Conservation (phyloP, 2,888 invertebrate species). For the Calameuta filiformis region DNA sequence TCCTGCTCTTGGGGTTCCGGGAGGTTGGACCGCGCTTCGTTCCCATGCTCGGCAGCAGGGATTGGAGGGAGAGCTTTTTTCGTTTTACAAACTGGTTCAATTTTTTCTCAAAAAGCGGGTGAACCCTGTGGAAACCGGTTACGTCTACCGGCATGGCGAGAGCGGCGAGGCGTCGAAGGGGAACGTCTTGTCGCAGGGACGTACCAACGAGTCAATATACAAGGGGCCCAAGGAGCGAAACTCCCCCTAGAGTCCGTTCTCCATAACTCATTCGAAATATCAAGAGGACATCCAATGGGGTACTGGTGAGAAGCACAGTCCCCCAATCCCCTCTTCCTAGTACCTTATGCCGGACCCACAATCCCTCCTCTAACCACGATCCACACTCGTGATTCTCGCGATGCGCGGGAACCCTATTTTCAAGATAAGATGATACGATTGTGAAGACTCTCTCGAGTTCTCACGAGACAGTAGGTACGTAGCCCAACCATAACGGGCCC, state of each 20-base stretch:
- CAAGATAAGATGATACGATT: neutral
- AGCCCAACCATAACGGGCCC: neutral
- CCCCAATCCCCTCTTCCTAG: neutral
- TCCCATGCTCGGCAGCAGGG: slow-evolving; percentile 33
- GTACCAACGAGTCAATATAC: neutral
- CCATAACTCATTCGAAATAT: neutral
- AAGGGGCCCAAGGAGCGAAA: neutral
- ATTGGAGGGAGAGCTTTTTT: slow-evolving; percentile 59
- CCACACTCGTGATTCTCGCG: neutral
- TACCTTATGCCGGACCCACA: neutral
- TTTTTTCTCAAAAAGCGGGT: slow-evolving; percentile 65
- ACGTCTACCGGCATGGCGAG: slow-evolving; percentile 34
- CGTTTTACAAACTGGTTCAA: slow-evolving; percentile 66
- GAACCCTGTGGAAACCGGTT: slow-evolving; percentile 62
- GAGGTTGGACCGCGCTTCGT: slow-evolving; percentile 41
- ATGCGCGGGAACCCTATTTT: neutral
- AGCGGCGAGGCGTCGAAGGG: slow-evolving; percentile 29
- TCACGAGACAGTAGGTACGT: neutral
- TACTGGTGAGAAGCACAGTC: neutral
- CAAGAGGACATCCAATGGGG: neutral
- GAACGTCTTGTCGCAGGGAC: slow-evolving; percentile 31
- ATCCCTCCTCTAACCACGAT: neutral
- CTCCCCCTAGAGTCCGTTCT: neutral
- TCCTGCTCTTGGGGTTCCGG: slow-evolving; percentile 42
- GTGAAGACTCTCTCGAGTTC: neutral